These are phyloP conservation scores for Anisognathus igniventris DNA, from an alignment of 2,797 vertebrate species.

Conservation along the genomic window DNA sequence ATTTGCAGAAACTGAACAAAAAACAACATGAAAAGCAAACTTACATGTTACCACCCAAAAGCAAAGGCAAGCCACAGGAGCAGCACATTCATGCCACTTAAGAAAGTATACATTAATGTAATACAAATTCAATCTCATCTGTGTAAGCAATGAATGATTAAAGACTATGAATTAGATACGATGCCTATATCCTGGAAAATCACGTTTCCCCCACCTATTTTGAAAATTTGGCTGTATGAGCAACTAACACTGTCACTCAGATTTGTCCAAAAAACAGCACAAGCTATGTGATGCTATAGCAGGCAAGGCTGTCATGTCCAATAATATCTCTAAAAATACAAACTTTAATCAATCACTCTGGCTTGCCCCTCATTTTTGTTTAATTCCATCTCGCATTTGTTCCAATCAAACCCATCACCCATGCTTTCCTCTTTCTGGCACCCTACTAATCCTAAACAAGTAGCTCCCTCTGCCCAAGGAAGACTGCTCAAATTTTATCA, in stretches of 20 bases:
- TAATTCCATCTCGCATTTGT: background rate
- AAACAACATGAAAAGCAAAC: background rate
- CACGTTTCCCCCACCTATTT: background rate
- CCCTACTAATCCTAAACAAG: background rate
- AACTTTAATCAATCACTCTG: background rate
- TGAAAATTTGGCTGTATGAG: background rate
- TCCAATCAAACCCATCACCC: background rate
- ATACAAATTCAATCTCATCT: background rate
- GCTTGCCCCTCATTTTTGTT: background rate
- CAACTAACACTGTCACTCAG: background rate
- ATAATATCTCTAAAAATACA: background rate
- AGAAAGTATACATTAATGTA: background rate
- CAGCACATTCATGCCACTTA: background rate
- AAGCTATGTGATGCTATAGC: background rate
- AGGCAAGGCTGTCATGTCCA: background rate
- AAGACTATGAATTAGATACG: background rate
- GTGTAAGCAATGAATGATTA: background rate
- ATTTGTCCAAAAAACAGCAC: background rate
- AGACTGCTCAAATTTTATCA: background rate
- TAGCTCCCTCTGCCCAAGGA: background rate
- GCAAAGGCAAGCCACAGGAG: background rate
- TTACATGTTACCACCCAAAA: accelerated
- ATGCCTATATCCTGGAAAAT: background rate
- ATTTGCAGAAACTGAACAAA: background rate
- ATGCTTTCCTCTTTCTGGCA: background rate